These are phyloP conservation scores for Leptatherina wallacei DNA, from an alignment of 2,797 vertebrate genomes.

Conservation along the genomic window DNA sequence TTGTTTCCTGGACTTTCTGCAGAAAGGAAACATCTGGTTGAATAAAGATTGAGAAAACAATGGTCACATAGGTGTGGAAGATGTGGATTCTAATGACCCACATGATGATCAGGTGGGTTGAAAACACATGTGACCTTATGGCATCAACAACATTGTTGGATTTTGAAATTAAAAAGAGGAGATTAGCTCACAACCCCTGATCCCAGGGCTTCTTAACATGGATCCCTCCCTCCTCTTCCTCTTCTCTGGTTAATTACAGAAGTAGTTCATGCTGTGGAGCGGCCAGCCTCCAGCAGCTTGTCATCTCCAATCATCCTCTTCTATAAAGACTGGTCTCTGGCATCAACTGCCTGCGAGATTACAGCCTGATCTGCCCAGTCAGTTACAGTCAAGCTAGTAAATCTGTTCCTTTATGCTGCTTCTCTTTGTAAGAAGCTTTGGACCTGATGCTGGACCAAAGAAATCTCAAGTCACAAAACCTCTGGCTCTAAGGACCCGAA, in stretches of 20 bases:
- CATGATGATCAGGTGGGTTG: background rate
- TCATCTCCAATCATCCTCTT: background rate
- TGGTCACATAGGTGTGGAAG: too few species aligned
- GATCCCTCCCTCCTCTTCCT: background rate
- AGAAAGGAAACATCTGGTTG: too few species aligned
- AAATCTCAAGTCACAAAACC: background rate
- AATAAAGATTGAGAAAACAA: too few species aligned
- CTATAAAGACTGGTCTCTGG: background rate
- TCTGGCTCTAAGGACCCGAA: background rate
- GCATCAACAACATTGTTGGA: background rate
- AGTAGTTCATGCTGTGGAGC: background rate
- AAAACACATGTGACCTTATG: background rate
- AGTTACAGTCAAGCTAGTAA: background rate
- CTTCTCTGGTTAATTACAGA: background rate
- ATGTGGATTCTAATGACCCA: too few species aligned
- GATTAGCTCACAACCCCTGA: background rate
- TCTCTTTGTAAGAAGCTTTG: background rate
- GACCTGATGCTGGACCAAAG: background rate
- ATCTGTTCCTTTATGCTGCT: background rate
- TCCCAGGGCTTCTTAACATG: background rate
- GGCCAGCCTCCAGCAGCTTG: background rate
- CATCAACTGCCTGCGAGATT: background rate
- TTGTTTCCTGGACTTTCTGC: too few species aligned
- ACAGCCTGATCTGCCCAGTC: background rate
- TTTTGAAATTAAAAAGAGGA: too few species aligned